phyloP scores from a whole-genome alignment of 2,113 vertebrate species.

The Pterophyllum scalare region DNA sequence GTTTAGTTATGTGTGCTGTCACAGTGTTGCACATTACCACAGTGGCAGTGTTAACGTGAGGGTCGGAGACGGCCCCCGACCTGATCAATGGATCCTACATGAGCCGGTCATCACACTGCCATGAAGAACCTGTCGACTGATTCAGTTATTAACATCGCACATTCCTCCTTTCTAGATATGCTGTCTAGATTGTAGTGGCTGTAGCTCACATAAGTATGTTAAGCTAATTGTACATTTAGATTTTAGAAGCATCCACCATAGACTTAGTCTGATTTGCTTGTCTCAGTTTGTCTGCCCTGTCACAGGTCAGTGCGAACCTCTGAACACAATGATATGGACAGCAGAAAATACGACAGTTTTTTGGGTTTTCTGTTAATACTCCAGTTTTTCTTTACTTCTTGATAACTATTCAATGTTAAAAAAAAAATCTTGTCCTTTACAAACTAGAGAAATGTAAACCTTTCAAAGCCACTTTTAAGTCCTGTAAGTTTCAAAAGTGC shows the following conservation, averaged over 20 bases:
- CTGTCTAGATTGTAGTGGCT: neutral
- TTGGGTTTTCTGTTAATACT: neutral
- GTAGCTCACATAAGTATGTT: neutral
- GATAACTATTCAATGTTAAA: neutral
- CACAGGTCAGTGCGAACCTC: neutral
- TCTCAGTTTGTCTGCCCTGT: neutral
- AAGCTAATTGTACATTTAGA: neutral
- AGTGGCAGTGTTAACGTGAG: neutral
- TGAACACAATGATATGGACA: neutral
- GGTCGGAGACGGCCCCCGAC: neutral
- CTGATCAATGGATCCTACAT: neutral
- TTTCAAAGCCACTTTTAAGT: neutral
- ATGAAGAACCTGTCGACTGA: neutral
- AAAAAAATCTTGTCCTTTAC: neutral
- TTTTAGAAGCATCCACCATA: neutral
- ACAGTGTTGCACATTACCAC: neutral
- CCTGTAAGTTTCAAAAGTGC: neutral
- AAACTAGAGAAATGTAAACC: neutral
- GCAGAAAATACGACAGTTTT: neutral
- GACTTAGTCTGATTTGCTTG: no score
- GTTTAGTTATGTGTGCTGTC: neutral
- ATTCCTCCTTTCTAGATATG: neutral
- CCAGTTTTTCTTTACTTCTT: neutral
- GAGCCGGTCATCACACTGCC: neutral
- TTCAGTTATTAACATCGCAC: neutral